Base-by-base conservation (phyloP, 2,888 invertebrate genomes). In the Psylliodes chrysocephalus region DNA sequence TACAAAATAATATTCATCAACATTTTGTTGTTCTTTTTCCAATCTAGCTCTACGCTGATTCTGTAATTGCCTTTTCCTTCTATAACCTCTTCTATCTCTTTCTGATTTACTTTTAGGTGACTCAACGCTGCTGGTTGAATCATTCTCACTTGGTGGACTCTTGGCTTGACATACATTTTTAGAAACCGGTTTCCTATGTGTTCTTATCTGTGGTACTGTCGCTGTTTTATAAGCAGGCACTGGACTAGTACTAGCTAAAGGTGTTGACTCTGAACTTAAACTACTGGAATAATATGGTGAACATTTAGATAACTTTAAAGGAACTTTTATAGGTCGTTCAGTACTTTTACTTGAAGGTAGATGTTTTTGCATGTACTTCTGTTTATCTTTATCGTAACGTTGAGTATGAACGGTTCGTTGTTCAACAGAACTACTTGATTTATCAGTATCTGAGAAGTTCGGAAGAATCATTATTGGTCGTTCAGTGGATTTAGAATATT, bases 251-350 rank as follows among this genome's bases (percentile, higher is more conserved):
- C 89, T 85, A 62, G 87, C 86, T 78, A 90, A 87, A 1, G 90
- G 90, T 1, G 90, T 90, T 19, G 90, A 90, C 73, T 91, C 91
- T 0, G 90, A 90, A 77, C 91, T 91, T 38, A 91, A 82, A 74
- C 91, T 91, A 75, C 90, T 91, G 22, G 91, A 91, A 79, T 91
- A 91, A 77, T 91, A 91, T 0, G 91, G 90, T 1, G 91, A 90
- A 75, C 90, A 90, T 77, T 90, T 89, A 0, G 89, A 86, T 25
- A 90, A 79, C 69, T 86, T 86, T 49, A 86, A 75, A 15, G 84
- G 84, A 15, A 83, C 81, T 73, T 82, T 83, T 1, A 81, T 75
- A 0, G 82, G 81, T 51, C 82, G 72, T 67, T 84, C 84, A 1
- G 79, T 79, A 30, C 82, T 81, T 69, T 75, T 79, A 4, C 68